Base-by-base conservation (phyloP, 2,113 vertebrate genomes). In the Galbula dea region DNA sequence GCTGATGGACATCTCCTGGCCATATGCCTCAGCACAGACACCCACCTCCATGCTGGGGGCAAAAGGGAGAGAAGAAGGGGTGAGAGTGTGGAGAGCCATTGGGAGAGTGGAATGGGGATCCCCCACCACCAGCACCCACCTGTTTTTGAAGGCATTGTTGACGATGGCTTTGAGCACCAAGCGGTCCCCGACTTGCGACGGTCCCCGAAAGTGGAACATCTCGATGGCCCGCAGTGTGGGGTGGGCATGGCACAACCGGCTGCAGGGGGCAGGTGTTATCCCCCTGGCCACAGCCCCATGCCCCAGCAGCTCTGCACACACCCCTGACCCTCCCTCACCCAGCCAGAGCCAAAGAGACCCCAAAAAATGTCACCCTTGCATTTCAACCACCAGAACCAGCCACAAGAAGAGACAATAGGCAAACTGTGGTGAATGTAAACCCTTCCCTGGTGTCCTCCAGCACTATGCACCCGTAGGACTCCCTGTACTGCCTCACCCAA, bases 121-220 rank as follows among this genome's bases (percentile, higher is more conserved):
- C 49, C 29, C 8, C 0, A 0, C 6, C 1, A 0, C 10, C 0
- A 0, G 30, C 23, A 68, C 92, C 26, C 55, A 94, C 99, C 99
- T 99, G 93, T 99, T 97, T 88, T 99, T 99, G 96, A 99, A 99
- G 80, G 99, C 71, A 1, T 99, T 99, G 97, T 99, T 99, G 65
- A 99, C 99, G 0, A 99, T 99, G 93, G 99, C 98, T 96, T 99
- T 99, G 86, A 99, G 97, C 34, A 99, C 98, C 92, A 99, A 97
- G 34, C 99, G 98, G 93, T 99, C 99, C 17, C 99, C 99, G 0
- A 99, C 98, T 49, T 99, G 98, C 3, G 99, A 99, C 0, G 99
- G 99, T 30, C 98, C 99, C 41, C 99, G 98, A 54, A 99, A 99
- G 95, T 99, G 99, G 97, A 99, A 99, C 99, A 99, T 99, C 97